A percentile compares a stretch with the other conserved stretches of the same genome.
Conservation (phyloP, 2,888 invertebrate genomes). For the Falcaria lacertinaria region DNA sequence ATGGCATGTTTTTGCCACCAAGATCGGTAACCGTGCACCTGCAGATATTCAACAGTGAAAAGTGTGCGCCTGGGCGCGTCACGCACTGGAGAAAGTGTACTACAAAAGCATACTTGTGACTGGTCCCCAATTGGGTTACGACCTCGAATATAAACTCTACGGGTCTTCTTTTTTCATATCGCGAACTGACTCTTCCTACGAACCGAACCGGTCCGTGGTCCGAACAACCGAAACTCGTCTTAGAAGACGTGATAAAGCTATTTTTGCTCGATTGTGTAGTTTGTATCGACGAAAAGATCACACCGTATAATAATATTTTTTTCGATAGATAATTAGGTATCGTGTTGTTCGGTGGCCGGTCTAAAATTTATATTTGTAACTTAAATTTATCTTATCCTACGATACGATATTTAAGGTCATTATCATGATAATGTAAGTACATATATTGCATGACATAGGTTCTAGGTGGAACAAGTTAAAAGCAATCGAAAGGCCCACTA, state of each 20-base stretch:
- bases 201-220: slow-evolving; percentile 38
- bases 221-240: slow-evolving; percentile 24
- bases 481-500: no score
- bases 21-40: slow-evolving; percentile 37
- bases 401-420: slow-evolving; percentile 1
- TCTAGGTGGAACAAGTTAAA: no score
- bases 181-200: slow-evolving; percentile 30
- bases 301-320: no score
- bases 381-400: neutral
- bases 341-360: no score
- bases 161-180: slow-evolving; percentile 50
- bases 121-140: slow-evolving; percentile 74
- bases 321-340: no score
- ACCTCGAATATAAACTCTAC: slow-evolving; percentile 66
- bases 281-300: slow-evolving; percentile 27
- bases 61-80: slow-evolving; percentile 57
- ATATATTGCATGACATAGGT: no score
- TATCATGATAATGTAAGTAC: neutral
- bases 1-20: slow-evolving; percentile 37
- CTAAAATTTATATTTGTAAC: no score
- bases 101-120: slow-evolving; percentile 62
- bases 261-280: slow-evolving; percentile 28
- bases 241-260: slow-evolving; percentile 15
- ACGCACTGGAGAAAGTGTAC: slow-evolving; percentile 76
- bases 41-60: slow-evolving; percentile 53